Evolutionary conservation across 2,888 invertebrate genomes (phyloP).

Genomic region (Drosophila nr. fundita): DNA sequence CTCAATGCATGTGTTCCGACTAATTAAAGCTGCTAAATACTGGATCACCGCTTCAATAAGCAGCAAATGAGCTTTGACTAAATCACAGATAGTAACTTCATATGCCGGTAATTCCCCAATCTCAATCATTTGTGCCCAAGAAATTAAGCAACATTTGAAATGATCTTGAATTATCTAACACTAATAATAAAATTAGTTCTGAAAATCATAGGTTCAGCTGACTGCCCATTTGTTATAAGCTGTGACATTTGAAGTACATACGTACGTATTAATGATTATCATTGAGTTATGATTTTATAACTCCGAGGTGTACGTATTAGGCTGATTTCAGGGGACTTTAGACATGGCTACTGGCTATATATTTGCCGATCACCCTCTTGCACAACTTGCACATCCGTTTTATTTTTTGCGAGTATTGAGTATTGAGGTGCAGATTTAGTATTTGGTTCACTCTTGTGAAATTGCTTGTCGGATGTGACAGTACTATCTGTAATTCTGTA

Average conservation of each 20-base stretch:
- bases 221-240: not conserved
- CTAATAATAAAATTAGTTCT: not conserved
- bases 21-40: constrained; percentile 50
- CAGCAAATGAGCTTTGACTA: constrained; percentile 51
- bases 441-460: not conserved
- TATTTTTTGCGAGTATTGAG: not conserved
- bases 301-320: not conserved
- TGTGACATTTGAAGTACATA: not conserved
- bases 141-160: not conserved
- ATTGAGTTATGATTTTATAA: not conserved
- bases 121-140: not conserved
- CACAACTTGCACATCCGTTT: not conserved
- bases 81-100: constrained; percentile 1
- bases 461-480: not conserved
- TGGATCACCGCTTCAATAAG: constrained; percentile 31
- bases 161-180: not conserved
- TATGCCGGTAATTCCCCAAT: not conserved
- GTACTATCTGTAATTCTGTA: not conserved
- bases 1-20: constrained; percentile 29
- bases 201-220: not conserved
- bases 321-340: not conserved
- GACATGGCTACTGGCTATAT: not conserved
- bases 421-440: not conserved
- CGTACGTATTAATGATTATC: not conserved
- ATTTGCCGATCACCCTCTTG: not conserved